Evolutionary conservation across 1,140 invertebrate genomes (phyloP).

Genomic region (Heliconius nattereri): DNA sequence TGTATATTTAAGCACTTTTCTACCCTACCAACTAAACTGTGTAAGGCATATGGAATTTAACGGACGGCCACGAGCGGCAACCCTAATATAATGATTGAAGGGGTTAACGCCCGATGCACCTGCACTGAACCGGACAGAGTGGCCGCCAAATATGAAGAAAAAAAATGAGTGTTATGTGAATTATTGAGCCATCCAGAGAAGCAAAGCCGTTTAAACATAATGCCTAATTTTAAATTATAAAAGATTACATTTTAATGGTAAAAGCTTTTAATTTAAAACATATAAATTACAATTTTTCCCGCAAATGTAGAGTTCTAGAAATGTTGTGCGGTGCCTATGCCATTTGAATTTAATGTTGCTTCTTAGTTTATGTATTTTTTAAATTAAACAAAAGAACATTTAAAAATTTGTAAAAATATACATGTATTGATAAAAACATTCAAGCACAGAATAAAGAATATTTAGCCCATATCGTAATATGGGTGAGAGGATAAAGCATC

Average conservation of each 20-base stretch:
- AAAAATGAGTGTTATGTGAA: constrained; percentile 47
- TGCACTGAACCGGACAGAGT: constrained; percentile 61
- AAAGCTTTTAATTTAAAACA: not conserved
- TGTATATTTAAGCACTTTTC: not conserved
- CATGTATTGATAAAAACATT: not conserved
- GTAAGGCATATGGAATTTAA: constrained; percentile 3
- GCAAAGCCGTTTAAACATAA: not conserved
- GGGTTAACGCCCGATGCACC: constrained; percentile 71
- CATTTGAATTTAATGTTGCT: no score
- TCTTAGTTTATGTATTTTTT: no score
- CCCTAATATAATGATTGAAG: constrained; percentile 41
- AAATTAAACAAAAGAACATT: not conserved
- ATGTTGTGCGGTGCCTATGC: no score
- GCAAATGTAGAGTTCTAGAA: no score
- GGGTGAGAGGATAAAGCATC: constrained; percentile 15
- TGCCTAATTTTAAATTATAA: not conserved
- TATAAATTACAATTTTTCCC: no score
- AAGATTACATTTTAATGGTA: not conserved
- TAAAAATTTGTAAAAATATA: not conserved
- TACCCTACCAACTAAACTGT: not conserved
- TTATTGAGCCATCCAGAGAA: constrained; percentile 19
- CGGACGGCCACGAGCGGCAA: constrained; percentile 15
- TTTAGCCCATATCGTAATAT: constrained; percentile 1
- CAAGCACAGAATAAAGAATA: not conserved
- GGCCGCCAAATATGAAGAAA: constrained; percentile 65